phyloP scores from a whole-genome alignment of 2,888 invertebrate species.

The Bembecia ichneumoniformis region DNA sequence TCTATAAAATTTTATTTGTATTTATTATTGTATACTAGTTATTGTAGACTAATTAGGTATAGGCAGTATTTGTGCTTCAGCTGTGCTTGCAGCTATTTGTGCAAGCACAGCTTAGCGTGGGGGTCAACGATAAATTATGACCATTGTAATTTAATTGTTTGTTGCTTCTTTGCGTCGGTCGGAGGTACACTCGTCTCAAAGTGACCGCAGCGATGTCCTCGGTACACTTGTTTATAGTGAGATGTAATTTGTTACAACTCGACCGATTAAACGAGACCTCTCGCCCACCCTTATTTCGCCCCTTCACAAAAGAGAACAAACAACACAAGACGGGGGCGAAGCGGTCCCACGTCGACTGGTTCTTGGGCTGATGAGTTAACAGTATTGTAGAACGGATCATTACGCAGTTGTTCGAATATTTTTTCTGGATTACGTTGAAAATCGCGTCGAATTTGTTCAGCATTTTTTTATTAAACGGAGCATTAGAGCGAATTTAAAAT shows the following conservation, averaged over 20 bases:
- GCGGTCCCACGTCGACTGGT: constrained; percentile 20
- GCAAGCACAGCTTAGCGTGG: no score
- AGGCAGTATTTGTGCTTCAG: no score
- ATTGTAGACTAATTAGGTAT: no score
- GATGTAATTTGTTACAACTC: constrained; percentile 32
- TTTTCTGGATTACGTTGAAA: constrained; percentile 26
- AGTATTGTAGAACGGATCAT: constrained; percentile 47
- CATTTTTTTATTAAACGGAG: not conserved
- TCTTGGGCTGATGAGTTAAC: constrained; percentile 37
- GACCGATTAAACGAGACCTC: constrained; percentile 16
- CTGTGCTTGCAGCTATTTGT: no score
- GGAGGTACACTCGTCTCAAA: constrained; percentile 42
- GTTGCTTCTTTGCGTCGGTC: constrained; percentile 30
- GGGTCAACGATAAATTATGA: no score
- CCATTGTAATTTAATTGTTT: constrained; percentile 1
- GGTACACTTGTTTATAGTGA: constrained; percentile 39
- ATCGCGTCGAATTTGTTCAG: constrained; percentile 19
- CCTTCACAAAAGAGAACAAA: not conserved
- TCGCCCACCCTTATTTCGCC: constrained; percentile 1
- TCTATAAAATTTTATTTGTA: no score
- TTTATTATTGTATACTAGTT: no score
- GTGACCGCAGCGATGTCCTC: constrained; percentile 34
- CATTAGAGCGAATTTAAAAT: not conserved
- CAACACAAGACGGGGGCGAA: not conserved
- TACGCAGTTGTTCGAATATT: constrained; percentile 31